A percentile compares a stretch with the other conserved stretches of the same genome.
Conservation (phyloP, 1,140 invertebrate genomes). For the Ditylenchus dipsaci region DNA sequence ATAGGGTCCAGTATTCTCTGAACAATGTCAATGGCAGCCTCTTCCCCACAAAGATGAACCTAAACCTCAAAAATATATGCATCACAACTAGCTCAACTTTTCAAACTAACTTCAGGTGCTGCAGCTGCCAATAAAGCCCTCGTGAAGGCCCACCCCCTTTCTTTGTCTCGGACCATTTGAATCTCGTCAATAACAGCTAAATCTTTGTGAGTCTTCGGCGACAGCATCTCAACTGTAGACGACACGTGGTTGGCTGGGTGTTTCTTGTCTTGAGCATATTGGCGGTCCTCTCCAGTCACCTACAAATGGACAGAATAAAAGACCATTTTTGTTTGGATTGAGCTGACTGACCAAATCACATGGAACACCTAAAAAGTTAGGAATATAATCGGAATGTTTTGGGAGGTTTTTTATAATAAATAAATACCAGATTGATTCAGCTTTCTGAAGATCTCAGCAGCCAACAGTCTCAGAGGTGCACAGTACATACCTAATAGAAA, state of each 20-base stretch:
- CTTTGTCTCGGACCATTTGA: slow-evolving; percentile 83
- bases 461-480: slow-evolving; percentile 90
- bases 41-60: slow-evolving; percentile 94
- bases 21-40: slow-evolving; percentile 77
- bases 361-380: neutral
- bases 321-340: too few relatives aligned
- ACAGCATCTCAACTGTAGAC: slow-evolving; percentile 94
- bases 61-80: slow-evolving; percentile 58
- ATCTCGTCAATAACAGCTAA: slow-evolving; percentile 98
- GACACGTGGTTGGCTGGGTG: slow-evolving; percentile 75
- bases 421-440: slow-evolving; percentile 65
- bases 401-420: neutral
- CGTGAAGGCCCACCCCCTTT: slow-evolving; percentile 96
- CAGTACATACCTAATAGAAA: slow-evolving; percentile 79
- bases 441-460: slow-evolving; percentile 87
- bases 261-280: slow-evolving; percentile 66
- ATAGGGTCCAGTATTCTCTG: slow-evolving; percentile 76
- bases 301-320: neutral
- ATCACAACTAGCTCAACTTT: neutral
- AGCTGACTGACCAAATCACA: neutral
- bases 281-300: slow-evolving; percentile 90
- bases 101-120: slow-evolving; percentile 44
- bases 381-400: neutral
- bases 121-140: slow-evolving; percentile 76
- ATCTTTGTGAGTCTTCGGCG: slow-evolving; percentile 64